A percentile compares a stretch with the other conserved stretches of the same genome.
Conservation (phyloP, 2,888 invertebrate genomes). For the Carterocephalus palaemon region DNA sequence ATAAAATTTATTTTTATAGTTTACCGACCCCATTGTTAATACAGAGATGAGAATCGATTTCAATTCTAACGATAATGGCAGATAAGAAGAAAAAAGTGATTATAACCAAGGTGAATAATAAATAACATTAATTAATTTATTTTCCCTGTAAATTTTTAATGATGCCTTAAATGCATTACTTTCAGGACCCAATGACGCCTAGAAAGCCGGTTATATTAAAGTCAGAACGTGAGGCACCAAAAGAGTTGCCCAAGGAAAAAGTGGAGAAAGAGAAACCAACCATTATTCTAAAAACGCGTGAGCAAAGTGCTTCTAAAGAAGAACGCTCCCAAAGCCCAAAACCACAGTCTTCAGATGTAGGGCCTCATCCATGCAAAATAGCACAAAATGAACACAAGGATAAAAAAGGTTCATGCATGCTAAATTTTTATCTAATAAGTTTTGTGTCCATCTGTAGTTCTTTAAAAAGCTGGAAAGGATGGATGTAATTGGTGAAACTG, state of each 20-base stretch:
- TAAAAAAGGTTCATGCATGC: slow-evolving; percentile 67
- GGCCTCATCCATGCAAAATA: slow-evolving; percentile 62
- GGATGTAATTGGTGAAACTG: too few relatives aligned
- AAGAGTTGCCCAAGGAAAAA: slow-evolving; percentile 61
- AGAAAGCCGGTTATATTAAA: slow-evolving; percentile 70
- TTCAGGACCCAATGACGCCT: slow-evolving; percentile 55
- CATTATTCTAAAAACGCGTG: slow-evolving; percentile 83
- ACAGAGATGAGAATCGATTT: too few relatives aligned
- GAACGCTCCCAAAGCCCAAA: slow-evolving; percentile 82
- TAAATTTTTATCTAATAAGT: too few relatives aligned
- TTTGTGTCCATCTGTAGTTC: too few relatives aligned
- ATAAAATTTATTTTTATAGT: too few relatives aligned
- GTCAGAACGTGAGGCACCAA: slow-evolving; percentile 63
- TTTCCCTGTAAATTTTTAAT: neutral
- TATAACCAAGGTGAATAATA: slow-evolving; percentile 49
- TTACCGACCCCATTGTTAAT: too few relatives aligned
- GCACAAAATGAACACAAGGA: slow-evolving; percentile 76
- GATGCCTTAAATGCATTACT: slow-evolving; percentile 24
- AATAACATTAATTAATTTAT: neutral
- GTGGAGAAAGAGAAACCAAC: slow-evolving; percentile 79
- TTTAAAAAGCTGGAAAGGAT: too few relatives aligned
- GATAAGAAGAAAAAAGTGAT: slow-evolving; percentile 76
- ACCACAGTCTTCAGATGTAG: slow-evolving; percentile 52
- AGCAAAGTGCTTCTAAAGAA: slow-evolving; percentile 73
- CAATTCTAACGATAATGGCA: slow-evolving; percentile 53